Evolutionary conservation across 2,113 vertebrate genomes (phyloP), one percentile per base, ranked within the genome.

Genomic region (Eretmochelys imbricata): DNA sequence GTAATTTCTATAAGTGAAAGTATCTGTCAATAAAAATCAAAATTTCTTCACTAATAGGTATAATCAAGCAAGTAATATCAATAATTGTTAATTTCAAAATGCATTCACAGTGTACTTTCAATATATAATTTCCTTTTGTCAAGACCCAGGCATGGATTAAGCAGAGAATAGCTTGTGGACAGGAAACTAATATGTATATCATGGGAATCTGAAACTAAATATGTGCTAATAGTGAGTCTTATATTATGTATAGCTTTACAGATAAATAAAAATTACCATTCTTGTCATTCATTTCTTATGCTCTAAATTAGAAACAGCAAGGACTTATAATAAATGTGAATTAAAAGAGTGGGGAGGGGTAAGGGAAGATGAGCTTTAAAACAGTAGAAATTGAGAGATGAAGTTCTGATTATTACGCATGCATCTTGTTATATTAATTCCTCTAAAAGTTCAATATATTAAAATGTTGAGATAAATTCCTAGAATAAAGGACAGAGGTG

Each of bases 201-300:
- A 55, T 16, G 59, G 5, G 12, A 62, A 31, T 35, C 27, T 62
- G 59, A 62, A 62, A 62, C 59, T 80, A 54, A 90, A 82, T 93
- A 65, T 17, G 11, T 17, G 9, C 85, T 93, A 83, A 79, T 91
- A 96, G 11, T 87, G 53, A 82, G 51, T 78, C 6, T 53, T 87
- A 42, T 29, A 84, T 93, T 93, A 93, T 93, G 91, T 81, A 50
- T 91, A 82, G 24, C 88, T 76, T 83, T 90, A 78, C 46, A 83
- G 59, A 85, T 2, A 65, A 10, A 48, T 92, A 85, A 69, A 85
- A n/a, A 31, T 89, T 80, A 85, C 76, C 89, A 55, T 75, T 5
- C 6, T 85, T 94, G 54, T 87, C 82, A 89, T 82, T 85, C 0
- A 0, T n/a, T 89, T 50, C 38, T 79, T 81, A 75, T 10, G 78